phyloP scores from a whole-genome alignment of 1,140 invertebrate species.

The Eupristina koningsbergeri region DNA sequence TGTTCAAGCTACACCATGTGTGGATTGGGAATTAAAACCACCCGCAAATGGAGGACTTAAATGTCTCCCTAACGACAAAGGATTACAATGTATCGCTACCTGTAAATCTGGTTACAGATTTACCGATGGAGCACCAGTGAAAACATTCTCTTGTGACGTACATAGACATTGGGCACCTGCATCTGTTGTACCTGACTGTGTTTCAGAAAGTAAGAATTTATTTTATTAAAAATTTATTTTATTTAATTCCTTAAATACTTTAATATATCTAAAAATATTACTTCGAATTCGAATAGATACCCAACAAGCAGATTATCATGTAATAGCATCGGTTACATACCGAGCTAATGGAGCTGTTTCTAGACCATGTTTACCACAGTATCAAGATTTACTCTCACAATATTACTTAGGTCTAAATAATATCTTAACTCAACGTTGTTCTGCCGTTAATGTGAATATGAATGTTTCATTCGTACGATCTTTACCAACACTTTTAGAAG shows the following conservation, averaged over 20 bases:
- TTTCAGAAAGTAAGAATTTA: constrained; percentile 84
- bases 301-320: constrained; percentile 93
- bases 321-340: constrained; percentile 90
- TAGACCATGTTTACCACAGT: constrained; percentile 86
- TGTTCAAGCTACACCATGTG: constrained; percentile 93
- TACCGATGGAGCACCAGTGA: constrained; percentile 89
- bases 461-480: constrained; percentile 92
- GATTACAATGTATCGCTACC: constrained; percentile 90
- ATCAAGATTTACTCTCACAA: constrained; percentile 86
- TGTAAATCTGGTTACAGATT: constrained; percentile 94
- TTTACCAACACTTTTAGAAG: constrained; percentile 82
- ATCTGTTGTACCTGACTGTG: constrained; percentile 92
- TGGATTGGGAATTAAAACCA: constrained; percentile 92
- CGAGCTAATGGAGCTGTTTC: constrained; percentile 91
- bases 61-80: constrained; percentile 86
- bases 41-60: constrained; percentile 91
- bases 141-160: constrained; percentile 87
- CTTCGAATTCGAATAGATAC: constrained; percentile 79
- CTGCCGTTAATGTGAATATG: constrained; percentile 94
- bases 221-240: background rate
- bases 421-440: constrained; percentile 91
- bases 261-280: constrained; percentile 11
- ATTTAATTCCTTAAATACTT: background rate
- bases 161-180: constrained; percentile 87
- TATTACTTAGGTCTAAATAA: constrained; percentile 87